These are phyloP conservation scores for Psophia crepitans DNA, from an alignment of 2,113 vertebrate species.

Conservation along the genomic window DNA sequence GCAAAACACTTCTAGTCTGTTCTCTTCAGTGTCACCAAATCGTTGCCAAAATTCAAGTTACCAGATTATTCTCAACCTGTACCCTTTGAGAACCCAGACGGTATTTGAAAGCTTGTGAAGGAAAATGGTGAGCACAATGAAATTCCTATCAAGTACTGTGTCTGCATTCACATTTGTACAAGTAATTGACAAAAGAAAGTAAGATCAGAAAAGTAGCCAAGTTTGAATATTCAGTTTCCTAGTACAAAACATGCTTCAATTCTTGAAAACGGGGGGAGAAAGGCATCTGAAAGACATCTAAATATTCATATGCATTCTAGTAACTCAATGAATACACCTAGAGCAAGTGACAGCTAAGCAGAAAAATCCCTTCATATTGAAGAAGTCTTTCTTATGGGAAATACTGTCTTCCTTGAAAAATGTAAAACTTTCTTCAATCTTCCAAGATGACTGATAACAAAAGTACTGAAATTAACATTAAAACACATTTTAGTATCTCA, in stretches of 20 bases:
- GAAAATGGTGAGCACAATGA: background rate
- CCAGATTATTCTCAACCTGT: background rate
- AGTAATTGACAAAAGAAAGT: background rate
- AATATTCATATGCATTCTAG: fast-evolving
- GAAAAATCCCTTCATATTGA: background rate
- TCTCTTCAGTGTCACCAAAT: background rate
- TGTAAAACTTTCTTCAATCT: background rate
- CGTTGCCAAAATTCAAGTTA: background rate
- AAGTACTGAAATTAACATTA: background rate
- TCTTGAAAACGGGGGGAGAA: background rate
- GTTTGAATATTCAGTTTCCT: background rate
- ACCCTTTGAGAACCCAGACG: background rate
- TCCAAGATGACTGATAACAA: background rate
- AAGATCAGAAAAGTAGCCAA: background rate
- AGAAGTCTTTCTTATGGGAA: background rate
- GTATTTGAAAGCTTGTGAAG: background rate
- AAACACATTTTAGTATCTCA: background rate
- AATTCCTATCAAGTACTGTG: background rate
- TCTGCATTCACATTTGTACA: background rate
- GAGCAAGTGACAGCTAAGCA: background rate
- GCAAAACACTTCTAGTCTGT: background rate
- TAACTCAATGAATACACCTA: background rate
- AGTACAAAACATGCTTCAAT: background rate
- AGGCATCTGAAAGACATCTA: background rate
- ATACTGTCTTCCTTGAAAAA: background rate